These are phyloP conservation scores for Caloenas nicobarica DNA, from an alignment of 2,113 vertebrate species.

Conservation along the genomic window DNA sequence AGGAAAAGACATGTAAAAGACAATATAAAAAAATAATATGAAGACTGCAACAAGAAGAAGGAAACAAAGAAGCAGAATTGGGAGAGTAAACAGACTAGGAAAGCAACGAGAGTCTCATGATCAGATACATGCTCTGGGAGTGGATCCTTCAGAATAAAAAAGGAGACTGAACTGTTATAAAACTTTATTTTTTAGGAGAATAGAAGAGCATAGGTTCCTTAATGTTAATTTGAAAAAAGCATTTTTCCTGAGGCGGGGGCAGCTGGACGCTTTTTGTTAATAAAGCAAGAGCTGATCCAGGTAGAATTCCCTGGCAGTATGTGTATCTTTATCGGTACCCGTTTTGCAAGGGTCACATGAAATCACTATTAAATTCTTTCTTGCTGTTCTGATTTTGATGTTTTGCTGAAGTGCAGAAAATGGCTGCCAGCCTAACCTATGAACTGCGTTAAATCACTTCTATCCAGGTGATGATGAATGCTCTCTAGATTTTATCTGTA, in stretches of 20 bases:
- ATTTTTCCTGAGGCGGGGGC: neutral
- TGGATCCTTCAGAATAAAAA: neutral
- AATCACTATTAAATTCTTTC: neutral
- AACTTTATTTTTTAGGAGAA: neutral
- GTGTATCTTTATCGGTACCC: neutral
- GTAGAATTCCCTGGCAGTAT: neutral
- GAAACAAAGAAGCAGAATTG: neutral
- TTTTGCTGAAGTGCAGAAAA: conserved; percentile 30
- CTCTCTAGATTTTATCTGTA: conserved; percentile 52
- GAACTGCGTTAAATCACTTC: conserved; percentile 39
- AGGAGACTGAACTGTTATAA: neutral
- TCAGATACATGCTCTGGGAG: neutral
- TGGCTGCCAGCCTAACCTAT: conserved; percentile 21
- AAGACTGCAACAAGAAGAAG: neutral
- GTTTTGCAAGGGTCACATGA: neutral
- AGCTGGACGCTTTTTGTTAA: neutral
- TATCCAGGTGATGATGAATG: conserved; percentile 33
- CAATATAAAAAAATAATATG: neutral
- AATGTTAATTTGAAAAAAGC: neutral
- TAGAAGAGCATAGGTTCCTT: neutral
- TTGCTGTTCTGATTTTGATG: neutral
- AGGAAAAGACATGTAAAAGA: neutral
- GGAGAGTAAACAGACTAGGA: neutral
- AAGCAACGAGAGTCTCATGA: neutral
- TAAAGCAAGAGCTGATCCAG: neutral